Conservation (phyloP, 64 coral and sea anemone genomes). For the Porites australiensis region DNA sequence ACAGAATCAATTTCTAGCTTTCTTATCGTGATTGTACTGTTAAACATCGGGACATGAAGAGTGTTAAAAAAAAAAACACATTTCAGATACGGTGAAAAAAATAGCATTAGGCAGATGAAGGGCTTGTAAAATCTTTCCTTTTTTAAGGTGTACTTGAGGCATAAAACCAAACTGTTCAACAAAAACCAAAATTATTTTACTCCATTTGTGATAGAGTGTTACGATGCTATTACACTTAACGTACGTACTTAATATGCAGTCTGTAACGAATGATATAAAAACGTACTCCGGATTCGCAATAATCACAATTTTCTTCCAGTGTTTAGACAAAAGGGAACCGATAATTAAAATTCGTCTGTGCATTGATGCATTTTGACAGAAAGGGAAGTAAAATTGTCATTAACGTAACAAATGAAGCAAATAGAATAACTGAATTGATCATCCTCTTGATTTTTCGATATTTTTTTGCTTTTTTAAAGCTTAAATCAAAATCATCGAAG, state of each 20-base stretch:
- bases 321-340: not conserved
- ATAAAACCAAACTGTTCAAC: too few relatives aligned
- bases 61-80: too few relatives aligned
- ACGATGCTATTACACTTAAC: not conserved
- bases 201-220: not conserved
- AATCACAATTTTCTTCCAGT: not conserved
- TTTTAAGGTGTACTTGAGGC: too few relatives aligned
- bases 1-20: too few relatives aligned
- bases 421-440: not conserved
- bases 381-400: not conserved
- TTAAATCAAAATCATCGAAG: too few relatives aligned
- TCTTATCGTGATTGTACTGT: too few relatives aligned
- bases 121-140: too few relatives aligned
- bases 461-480: not conserved
- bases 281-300: not conserved
- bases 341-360: not conserved
- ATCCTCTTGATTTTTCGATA: not conserved
- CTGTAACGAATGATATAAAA: not conserved
- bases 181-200: too few relatives aligned
- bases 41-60: too few relatives aligned
- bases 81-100: too few relatives aligned
- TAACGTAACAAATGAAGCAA: not conserved
- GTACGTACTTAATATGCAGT: too few relatives aligned
- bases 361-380: not conserved
- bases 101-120: too few relatives aligned